These are phyloP conservation scores for Sebastes goodei DNA, from an alignment of 2,797 vertebrate species.

Conservation along the genomic window DNA sequence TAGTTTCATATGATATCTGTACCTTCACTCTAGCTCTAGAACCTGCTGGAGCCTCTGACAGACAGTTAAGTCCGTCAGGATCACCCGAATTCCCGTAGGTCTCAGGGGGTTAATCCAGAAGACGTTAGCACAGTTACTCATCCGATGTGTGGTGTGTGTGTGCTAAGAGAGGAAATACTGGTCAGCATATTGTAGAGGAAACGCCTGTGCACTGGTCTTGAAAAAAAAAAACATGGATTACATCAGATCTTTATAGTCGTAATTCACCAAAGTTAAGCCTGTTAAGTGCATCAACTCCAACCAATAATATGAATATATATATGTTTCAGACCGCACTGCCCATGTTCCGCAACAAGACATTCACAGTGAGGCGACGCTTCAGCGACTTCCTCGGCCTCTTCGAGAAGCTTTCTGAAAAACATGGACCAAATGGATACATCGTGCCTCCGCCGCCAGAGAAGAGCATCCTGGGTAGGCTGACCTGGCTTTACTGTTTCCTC, in stretches of 20 bases:
- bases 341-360: constrained; percentile 92
- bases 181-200: not conserved
- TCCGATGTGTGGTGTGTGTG: not conserved
- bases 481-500: not conserved
- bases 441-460: constrained; percentile 97
- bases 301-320: not conserved
- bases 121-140: not conserved
- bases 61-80: too few relatives aligned
- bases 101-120: not conserved
- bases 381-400: constrained; percentile 98
- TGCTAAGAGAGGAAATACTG: not conserved
- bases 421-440: constrained; percentile 91
- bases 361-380: constrained; percentile 94
- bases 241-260: not conserved
- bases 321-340: constrained; percentile 88
- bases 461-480: constrained; percentile 90
- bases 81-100: too few relatives aligned
- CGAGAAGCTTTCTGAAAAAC: constrained; percentile 95
- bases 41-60: too few relatives aligned
- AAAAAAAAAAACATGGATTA: not conserved
- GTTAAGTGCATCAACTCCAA: not conserved
- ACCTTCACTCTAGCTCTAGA: too few relatives aligned
- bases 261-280: not conserved
- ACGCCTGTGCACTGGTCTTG: not conserved
- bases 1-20: too few relatives aligned